Conservation (phyloP, 1,140 invertebrate genomes). For the Plectrocnemia conspersa region DNA sequence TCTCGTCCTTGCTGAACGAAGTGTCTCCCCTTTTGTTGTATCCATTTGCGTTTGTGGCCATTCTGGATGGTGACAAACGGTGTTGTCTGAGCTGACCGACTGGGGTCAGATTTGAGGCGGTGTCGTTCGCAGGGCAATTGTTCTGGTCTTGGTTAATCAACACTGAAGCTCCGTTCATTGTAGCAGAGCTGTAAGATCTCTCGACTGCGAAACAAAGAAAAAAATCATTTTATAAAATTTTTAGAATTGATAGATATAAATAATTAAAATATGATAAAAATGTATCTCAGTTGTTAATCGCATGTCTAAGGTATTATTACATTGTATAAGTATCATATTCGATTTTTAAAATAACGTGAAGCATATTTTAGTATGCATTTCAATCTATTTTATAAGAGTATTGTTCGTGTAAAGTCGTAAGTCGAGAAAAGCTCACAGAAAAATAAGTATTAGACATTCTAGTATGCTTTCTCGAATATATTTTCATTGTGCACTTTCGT, state of each 20-base stretch:
- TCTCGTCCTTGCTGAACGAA: slow-evolving; percentile 10
- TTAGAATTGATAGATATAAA: background rate
- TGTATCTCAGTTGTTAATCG: too few relatives aligned
- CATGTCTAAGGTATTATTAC: too few relatives aligned
- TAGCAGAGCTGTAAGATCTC: slow-evolving; percentile 38
- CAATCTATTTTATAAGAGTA: too few relatives aligned
- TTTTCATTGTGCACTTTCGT: too few relatives aligned
- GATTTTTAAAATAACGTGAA: too few relatives aligned
- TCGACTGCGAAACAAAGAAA: slow-evolving; percentile 34
- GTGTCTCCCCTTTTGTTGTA: slow-evolving; percentile 12
- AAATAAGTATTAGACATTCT: too few relatives aligned
- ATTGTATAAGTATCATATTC: too few relatives aligned
- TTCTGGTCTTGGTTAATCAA: slow-evolving; percentile 21
- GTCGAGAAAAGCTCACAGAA: too few relatives aligned
- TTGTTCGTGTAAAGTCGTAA: too few relatives aligned
- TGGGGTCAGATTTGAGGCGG: slow-evolving; percentile 14
- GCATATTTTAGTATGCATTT: too few relatives aligned
- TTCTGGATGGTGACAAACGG: slow-evolving; percentile 20
- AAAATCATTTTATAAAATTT: too few relatives aligned
- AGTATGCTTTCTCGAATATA: too few relatives aligned
- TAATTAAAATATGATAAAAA: background rate
- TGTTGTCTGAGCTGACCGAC: slow-evolving; percentile 21
- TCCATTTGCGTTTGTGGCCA: slow-evolving; percentile 14
- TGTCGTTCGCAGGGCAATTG: slow-evolving; percentile 16
- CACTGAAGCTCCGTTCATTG: slow-evolving; percentile 37